Percentiles rank a stretch among this genome's conserved stretches.
phyloP scores from a whole-genome alignment of 2,888 invertebrate species.

The Polydrusus cervinus region DNA sequence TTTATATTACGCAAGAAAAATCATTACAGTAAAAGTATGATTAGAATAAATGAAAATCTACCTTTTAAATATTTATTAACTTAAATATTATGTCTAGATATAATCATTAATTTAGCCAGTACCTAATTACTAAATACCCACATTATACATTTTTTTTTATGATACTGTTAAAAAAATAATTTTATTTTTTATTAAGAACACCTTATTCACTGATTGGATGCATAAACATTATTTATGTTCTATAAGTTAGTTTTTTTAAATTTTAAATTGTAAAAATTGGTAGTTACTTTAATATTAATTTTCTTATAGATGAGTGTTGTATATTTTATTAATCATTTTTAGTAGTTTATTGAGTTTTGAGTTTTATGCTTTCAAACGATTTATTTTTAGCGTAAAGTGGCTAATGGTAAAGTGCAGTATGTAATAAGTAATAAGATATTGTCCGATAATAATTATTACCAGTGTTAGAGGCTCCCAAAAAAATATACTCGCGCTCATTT shows the following conservation, averaged over 20 bases:
- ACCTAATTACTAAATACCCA: background rate
- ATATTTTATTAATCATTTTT: background rate
- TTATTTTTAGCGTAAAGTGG: background rate
- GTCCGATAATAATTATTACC: no score
- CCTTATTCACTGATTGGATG: background rate
- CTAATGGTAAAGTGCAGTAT: no score
- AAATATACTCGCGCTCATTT: no score
- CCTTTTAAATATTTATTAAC: no score
- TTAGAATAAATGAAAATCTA: no score
- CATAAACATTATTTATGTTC: background rate
- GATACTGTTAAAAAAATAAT: background rate
- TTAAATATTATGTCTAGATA: background rate
- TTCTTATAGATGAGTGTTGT: background rate
- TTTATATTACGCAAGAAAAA: no score
- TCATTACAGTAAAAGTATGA: no score
- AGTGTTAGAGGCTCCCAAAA: no score
- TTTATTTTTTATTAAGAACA: background rate
- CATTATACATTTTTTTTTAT: slow-evolving; percentile 5
- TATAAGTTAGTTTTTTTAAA: background rate
- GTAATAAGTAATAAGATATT: no score
- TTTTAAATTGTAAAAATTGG: background rate
- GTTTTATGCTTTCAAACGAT: background rate
- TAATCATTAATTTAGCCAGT: background rate
- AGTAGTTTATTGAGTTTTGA: background rate
- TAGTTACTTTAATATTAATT: background rate